Evolutionary conservation across 2,888 invertebrate genomes (phyloP).

Genomic region (Automeris io): DNA sequence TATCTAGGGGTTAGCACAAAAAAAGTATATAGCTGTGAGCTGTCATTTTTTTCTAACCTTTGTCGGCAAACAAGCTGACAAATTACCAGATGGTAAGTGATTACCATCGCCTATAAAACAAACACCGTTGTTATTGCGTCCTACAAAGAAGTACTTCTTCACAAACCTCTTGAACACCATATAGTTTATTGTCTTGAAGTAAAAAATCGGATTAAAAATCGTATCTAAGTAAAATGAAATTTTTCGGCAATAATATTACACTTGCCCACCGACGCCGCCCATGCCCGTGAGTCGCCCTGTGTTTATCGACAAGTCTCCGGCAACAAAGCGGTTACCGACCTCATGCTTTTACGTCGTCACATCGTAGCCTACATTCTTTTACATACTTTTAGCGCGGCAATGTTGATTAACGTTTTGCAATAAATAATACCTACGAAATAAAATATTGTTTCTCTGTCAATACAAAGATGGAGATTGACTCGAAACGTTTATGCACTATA

Average conservation of each 20-base stretch:
- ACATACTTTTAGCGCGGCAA: slow-evolving; percentile 36
- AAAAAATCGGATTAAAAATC: not conserved
- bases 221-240: not conserved
- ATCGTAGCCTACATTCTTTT: slow-evolving; percentile 40
- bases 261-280: slow-evolving; percentile 11
- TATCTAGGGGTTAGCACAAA: no score
- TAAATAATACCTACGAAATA: slow-evolving; percentile 25
- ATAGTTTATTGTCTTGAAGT: no score
- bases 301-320: slow-evolving; percentile 45
- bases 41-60: no score
- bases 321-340: slow-evolving; percentile 60
- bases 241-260: not conserved
- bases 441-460: not conserved
- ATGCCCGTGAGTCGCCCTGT: slow-evolving; percentile 17
- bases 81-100: no score
- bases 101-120: no score
- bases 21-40: no score
- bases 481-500: no score
- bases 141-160: no score
- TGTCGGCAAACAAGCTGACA: no score
- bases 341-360: slow-evolving; percentile 38
- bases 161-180: no score
- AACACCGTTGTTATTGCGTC: no score
- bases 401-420: slow-evolving; percentile 33
- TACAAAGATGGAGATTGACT: no score